Evolutionary conservation across 2,113 vertebrate species (phyloP), one percentile per base, ranked within the genome.

Genomic region (Psittacus erithacus): DNA sequence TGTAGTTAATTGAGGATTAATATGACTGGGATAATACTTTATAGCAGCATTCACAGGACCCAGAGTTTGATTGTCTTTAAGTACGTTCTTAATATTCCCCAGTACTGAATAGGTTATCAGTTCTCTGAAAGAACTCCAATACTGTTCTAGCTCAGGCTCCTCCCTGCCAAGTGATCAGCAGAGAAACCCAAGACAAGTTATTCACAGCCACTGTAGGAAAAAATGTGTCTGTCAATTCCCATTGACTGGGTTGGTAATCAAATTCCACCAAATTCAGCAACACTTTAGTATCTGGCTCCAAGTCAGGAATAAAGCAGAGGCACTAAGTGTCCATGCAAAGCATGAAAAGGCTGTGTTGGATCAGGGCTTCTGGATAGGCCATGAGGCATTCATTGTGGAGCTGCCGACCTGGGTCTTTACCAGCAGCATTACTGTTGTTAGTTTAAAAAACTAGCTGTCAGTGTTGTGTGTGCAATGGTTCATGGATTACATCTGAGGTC

Each of bases 1-100:
- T 86, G 9, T 27, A 79, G 60, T 90, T 94, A 71, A 77, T 49
- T 93, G 70, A 71, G 28, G 35, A 78, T 80, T 95, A 60, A 35
- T 82, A 33, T 92, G 70, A 76, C 79, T 89, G 87, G 63, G 53
- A 86, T 82, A 73, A 57, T 88, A 78, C 27, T 74, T 95, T 25
- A n/a, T 74, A 84, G 64, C 35, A 86, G 24, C 44, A 41, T 73
- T 92, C 65, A 70, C 12, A 62, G 43, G 46, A 27, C n/a, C 12
- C 25, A 74, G 38, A 67, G 7, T 85, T 93, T 52, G 24, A 68
- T 35, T 70, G 28, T 55, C 43, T 81, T 77, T 44, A 55, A 85
- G 49, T 84, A 60, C 0, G 0, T 78, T 74, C 68, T 59, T 70
- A 62, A n/a, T 73, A 46, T 80, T 88, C 6, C 28, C 23, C 4